Base-by-base conservation (phyloP, 2,797 vertebrate species). In the Esox masquinongy region DNA sequence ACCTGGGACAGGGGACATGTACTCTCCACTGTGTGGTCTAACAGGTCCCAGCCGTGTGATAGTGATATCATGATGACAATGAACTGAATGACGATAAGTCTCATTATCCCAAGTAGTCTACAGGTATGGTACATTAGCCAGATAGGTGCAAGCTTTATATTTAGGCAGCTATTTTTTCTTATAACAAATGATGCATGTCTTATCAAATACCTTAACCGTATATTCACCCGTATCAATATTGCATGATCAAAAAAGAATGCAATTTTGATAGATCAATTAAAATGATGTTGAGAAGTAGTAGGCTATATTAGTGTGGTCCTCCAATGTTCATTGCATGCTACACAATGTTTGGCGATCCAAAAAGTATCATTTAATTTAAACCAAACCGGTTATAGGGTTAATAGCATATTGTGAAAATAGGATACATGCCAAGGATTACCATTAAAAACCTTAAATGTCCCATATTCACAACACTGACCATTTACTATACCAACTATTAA, bases 101-200 rank as follows among this genome's bases (percentile, higher is more conserved):
- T 36, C 49, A 49, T 80, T 26, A 70, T n/a, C 22, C 24, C 9
- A 64, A 64, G 11, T 31, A 64, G 26, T 29, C 12, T 5, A 31
- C 15, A 31, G 14, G 61, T 64, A 64, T 26, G 15, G 15, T 64
- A 15, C 12, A 64, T 15, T 64, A 29, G 24, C 24, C 53, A 56
- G n/a, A 22, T 56, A 16, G 14, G 15, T 29, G 26, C 24, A 64
- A 4, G n/a, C 39, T 86, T 39, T 50, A 73, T 85, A 69, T 89
- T 80, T 88, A 89, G 80, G 80, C 88, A 88, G 85, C 80, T 89
- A 74, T 76, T 11, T 64, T 73, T 72, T 59, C 26, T 68, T 51
- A 39, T 73, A 75, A 34, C 19, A 7, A 68, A 68, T 68, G 31
- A 68, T 39, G 29, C 66, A 9, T 2, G 16, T 68, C 66, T 68